Base-by-base conservation (phyloP, 1,140 invertebrate genomes). In the Hyposmocoma kahamanoa region DNA sequence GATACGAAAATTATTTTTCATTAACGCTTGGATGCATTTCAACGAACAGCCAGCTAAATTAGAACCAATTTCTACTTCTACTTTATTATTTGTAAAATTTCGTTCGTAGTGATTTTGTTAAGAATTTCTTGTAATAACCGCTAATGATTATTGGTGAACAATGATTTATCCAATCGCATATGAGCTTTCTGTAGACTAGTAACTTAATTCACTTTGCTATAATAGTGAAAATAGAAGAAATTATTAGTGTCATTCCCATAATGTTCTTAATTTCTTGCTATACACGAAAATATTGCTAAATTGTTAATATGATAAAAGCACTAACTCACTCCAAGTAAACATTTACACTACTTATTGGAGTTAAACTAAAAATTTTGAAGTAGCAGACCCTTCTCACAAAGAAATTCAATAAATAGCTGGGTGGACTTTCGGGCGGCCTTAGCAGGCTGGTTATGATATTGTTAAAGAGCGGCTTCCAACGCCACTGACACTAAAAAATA, bases 1-100 rank as follows among this genome's bases (percentile, higher is more conserved):
- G 70, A 72, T 69, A 70, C 63, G 67, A 67, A 73, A 80, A 80
- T 80, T 74, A 78, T 80, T 80, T 80, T 80, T 75, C 76, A 80
- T 80, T 73, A 77, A 74, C 70, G 72, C 68, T 74, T 53, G 39
- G 61, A 55, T 73, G 71, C 73, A 54, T 70, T 67, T 67, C 53
- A 72, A 70, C 66, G 64, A 71, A 69, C 67, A 71, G 67, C 73
- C 53, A 59, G 60, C 48, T 54, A 65, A 76, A 80, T 80, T 77
- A 73, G 73, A 80, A 77, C 77, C 76, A 73, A 80, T 80, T 80
- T 73, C 70, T 66, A 71, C 67, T 76, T 72, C 42, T 53, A n/a
- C n/a, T n/a, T n/a, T n/a, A n/a, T n/a, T n/a, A n/a, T n/a, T n/a
- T n/a, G n/a, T 48, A 59, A 59, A 67, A 68, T 68, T 71, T 69